phyloP scores from a whole-genome alignment of 1,140 invertebrate species.

The Pteromalus puparum region DNA sequence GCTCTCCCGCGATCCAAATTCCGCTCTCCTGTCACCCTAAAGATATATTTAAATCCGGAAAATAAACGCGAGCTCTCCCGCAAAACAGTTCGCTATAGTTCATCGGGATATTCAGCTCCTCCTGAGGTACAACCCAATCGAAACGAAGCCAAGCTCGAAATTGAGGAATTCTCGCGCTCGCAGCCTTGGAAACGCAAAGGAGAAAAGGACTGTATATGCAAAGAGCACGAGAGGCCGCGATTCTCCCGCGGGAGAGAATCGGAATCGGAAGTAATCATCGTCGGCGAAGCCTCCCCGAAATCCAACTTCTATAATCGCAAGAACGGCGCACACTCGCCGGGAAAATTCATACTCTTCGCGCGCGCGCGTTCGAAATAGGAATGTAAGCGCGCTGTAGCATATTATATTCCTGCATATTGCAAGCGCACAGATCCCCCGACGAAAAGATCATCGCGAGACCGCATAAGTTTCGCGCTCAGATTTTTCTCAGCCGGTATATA shows the following conservation, averaged over 20 bases:
- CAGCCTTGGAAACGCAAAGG: not conserved
- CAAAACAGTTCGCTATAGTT: not conserved
- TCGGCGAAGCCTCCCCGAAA: slow-evolving; percentile 27
- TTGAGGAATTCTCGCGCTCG: slow-evolving; percentile 27
- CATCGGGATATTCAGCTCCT: not conserved
- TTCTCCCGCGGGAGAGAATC: not conserved
- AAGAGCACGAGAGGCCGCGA: not conserved
- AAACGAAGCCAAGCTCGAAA: slow-evolving; percentile 37
- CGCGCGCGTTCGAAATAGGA: not conserved
- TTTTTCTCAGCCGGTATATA: not conserved
- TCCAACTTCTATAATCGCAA: slow-evolving; percentile 10
- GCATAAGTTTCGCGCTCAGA: not conserved
- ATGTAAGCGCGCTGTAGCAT: not conserved
- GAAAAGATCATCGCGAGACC: not conserved
- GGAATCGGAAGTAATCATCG: slow-evolving; percentile 47
- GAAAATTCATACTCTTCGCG: slow-evolving; percentile 29
- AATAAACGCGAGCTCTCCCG: not conserved
- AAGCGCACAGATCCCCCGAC: not conserved
- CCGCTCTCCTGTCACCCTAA: not conserved
- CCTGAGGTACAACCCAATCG: slow-evolving; percentile 23
- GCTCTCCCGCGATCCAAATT: not conserved
- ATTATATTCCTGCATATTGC: slow-evolving; percentile 15
- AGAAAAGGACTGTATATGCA: slow-evolving; percentile 36
- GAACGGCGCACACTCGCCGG: not conserved
- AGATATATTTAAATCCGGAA: not conserved